A percentile compares a stretch with the other conserved stretches of the same genome.
Conservation (phyloP, 2,888 invertebrate genomes). For the Zonitis immaculata region DNA sequence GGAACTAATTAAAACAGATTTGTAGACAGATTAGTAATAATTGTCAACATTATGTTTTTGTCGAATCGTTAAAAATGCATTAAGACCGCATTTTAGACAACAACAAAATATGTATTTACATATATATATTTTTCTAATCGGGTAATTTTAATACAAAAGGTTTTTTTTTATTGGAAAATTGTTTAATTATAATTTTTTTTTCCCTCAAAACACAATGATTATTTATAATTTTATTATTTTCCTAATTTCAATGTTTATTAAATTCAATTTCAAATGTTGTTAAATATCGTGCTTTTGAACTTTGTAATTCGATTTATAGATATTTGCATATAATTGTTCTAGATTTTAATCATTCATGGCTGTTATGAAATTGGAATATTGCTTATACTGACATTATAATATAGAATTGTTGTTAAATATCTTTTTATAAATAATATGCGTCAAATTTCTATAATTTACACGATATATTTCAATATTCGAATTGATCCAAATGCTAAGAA, state of each 20-base stretch:
- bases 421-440: not conserved
- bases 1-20: not conserved
- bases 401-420: constrained; percentile 1
- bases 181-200: not conserved
- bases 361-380: constrained; percentile 1
- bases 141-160: no score
- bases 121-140: no score
- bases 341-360: constrained; percentile 7
- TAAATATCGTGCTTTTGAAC: not conserved
- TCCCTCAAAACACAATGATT: no score
- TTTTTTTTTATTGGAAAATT: no score
- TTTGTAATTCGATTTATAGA: not conserved
- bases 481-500: no score
- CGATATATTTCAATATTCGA: not conserved
- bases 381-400: not conserved
- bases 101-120: not conserved
- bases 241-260: not conserved
- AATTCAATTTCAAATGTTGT: not conserved
- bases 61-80: not conserved
- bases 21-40: not conserved
- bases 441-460: not conserved
- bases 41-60: not conserved
- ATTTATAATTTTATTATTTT: no score
- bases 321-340: constrained; percentile 8
- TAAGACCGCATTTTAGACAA: not conserved